Base-by-base conservation (phyloP, 2,113 vertebrate genomes). In the Paraplagusia blochii region DNA sequence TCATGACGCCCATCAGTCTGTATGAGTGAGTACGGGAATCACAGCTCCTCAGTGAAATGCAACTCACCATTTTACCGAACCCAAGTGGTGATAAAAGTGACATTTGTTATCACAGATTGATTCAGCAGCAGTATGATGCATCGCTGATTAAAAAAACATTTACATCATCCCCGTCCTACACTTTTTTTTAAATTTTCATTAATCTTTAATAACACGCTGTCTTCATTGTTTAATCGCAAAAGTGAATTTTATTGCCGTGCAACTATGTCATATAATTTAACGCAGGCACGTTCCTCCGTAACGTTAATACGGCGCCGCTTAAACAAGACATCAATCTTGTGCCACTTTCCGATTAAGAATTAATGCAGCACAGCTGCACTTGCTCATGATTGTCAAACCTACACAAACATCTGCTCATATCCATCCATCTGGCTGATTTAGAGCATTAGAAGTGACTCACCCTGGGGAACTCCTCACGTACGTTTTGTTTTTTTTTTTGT, bases 341-440 rank as follows among this genome's bases (percentile, higher is more conserved):
- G 22, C 52, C 58, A 56, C 43, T 57, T 67, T 55, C 60, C 67
- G 54, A 54, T 55, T 58, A 75, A 39, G 45, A 44, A 18, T 63
- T 52, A 63, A 69, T 47, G 44, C 57, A 58, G 55, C 33, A 62
- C 44, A 55, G 49, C 44, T 63, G 49, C 17, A 35, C 53, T 57
- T 47, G 36, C 56, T 55, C 45, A 33, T 66, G 74, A 69, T 56
- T 72, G 72, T 58, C 55, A 67, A 66, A 55, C 51, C 44, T 64
- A 40, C 53, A 63, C 55, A 36, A 60, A 68, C 52, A 74, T 50
- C 62, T 66, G 66, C 47, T 67, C 69, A 59, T 63, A 46, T 77
- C 74, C 44, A 19, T 72, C 39, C 69, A 62, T 66, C 54, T 48
- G 57, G 19, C 56, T 81, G 62, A 81, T 81, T 79, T 77, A 74